Conservation (phyloP, 2,113 vertebrate species). For the Glaucidium brasilianum region DNA sequence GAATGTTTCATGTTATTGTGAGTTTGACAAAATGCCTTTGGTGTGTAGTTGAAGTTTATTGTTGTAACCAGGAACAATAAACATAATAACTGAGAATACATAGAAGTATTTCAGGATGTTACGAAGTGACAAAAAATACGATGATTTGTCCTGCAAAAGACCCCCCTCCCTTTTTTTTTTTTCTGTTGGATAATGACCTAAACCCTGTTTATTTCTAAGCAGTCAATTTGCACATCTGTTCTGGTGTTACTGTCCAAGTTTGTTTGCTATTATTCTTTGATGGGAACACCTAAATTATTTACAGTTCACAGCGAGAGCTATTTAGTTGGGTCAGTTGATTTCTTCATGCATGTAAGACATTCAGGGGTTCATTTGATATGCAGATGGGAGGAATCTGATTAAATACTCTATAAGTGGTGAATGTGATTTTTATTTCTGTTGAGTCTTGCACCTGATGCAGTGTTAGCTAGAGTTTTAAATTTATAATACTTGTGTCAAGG, state of each 20-base stretch:
- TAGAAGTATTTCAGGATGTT: slow-evolving; percentile 29
- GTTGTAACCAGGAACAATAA: slow-evolving; percentile 37
- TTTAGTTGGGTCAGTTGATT: slow-evolving; percentile 14
- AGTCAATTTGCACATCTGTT: slow-evolving; percentile 31
- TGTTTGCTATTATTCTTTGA: slow-evolving; percentile 38
- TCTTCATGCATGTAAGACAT: not conserved
- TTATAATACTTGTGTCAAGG: slow-evolving; percentile 58
- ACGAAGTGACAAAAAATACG: not conserved
- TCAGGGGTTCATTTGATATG: not conserved
- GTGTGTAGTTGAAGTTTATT: not conserved
- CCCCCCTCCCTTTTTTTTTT: not conserved
- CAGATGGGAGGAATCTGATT: not conserved
- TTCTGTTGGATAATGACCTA: not conserved
- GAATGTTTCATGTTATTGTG: not conserved
- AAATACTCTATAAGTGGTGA: not conserved
- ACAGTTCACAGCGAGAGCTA: not conserved
- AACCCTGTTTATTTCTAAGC: not conserved
- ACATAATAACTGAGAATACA: not conserved
- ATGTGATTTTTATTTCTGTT: slow-evolving; percentile 42
- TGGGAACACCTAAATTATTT: slow-evolving; percentile 18
- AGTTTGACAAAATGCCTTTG: not conserved
- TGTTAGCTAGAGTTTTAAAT: slow-evolving; percentile 43
- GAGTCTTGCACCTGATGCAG: slow-evolving; percentile 55
- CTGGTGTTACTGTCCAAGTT: slow-evolving; percentile 25
- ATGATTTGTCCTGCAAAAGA: not conserved